Evolutionary conservation across 2,888 invertebrate species (phyloP).

Genomic region (Acanthosepion lycidas): DNA sequence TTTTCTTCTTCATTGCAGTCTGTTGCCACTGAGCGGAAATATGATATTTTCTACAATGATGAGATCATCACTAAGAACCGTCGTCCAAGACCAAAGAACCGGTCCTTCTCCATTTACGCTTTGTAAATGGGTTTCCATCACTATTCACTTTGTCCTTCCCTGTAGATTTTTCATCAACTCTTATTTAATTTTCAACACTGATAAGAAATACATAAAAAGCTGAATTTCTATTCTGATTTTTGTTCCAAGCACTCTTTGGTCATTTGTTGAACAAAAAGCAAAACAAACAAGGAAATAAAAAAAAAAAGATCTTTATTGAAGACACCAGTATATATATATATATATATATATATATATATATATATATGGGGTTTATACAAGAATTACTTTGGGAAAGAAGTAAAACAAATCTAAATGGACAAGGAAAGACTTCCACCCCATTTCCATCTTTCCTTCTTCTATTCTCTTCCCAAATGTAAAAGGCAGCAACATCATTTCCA

Average conservation of each 20-base stretch:
- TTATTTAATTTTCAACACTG: constrained; percentile 42
- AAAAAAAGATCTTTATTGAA: background rate
- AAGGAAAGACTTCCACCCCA: background rate
- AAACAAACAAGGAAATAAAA: background rate
- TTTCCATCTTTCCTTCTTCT: background rate
- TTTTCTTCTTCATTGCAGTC: constrained; percentile 66
- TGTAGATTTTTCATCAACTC: constrained; percentile 18
- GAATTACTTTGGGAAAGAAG: constrained; percentile 42
- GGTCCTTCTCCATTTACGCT: constrained; percentile 56
- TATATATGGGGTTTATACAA: background rate
- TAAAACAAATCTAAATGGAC: background rate
- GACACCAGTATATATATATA: no score
- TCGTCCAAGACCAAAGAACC: constrained; percentile 61
- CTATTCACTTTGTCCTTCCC: background rate
- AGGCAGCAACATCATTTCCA: constrained; percentile 47
- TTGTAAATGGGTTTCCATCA: background rate
- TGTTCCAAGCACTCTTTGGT: background rate
- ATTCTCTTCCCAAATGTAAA: constrained; percentile 24
- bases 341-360: background rate
- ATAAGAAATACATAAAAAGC: background rate
- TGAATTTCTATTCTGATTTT: background rate
- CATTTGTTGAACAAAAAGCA: background rate
- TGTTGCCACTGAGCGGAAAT: constrained; percentile 71
- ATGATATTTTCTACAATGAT: constrained; percentile 63
- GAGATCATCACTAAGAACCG: constrained; percentile 55